These are phyloP conservation scores for Polypedilum pembai DNA, from an alignment of 1,140 invertebrate genomes.

Conservation along the genomic window DNA sequence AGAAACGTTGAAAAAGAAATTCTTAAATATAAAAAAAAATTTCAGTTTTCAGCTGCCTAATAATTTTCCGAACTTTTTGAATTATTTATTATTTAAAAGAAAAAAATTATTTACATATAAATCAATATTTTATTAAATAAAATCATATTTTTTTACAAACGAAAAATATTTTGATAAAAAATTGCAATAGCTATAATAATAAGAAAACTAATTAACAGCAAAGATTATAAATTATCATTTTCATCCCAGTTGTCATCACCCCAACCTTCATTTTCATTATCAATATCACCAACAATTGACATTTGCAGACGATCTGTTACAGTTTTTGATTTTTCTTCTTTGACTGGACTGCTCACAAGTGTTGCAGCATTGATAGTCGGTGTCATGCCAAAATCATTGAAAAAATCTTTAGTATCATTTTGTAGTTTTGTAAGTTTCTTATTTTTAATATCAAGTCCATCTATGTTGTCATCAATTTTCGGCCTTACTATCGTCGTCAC, in stretches of 20 bases:
- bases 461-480: slow-evolving; percentile 54
- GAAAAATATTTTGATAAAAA: too few relatives aligned
- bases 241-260: slow-evolving; percentile 40
- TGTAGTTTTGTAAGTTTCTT: slow-evolving; percentile 47
- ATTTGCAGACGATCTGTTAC: background rate
- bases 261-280: slow-evolving; percentile 38
- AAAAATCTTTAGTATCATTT: slow-evolving; percentile 54
- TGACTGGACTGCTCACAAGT: slow-evolving; percentile 43
- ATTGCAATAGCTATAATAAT: background rate
- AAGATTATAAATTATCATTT: background rate
- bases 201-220: background rate
- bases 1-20: too few relatives aligned
- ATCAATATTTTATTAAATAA: too few relatives aligned
- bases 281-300: background rate
- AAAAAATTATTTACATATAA: too few relatives aligned
- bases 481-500: slow-evolving; percentile 14
- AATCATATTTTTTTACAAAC: too few relatives aligned
- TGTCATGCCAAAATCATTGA: slow-evolving; percentile 64
- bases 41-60: too few relatives aligned
- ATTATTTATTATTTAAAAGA: too few relatives aligned
- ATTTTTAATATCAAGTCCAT: slow-evolving; percentile 65
- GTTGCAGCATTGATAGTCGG: slow-evolving; percentile 64
- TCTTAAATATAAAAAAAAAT: too few relatives aligned
- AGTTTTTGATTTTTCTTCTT: slow-evolving; percentile 40
- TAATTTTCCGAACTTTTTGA: too few relatives aligned